A percentile compares a stretch with the other conserved stretches of the same genome.
phyloP scores from a whole-genome alignment of 2,888 invertebrate species.

The Tanypteryx hageni region DNA sequence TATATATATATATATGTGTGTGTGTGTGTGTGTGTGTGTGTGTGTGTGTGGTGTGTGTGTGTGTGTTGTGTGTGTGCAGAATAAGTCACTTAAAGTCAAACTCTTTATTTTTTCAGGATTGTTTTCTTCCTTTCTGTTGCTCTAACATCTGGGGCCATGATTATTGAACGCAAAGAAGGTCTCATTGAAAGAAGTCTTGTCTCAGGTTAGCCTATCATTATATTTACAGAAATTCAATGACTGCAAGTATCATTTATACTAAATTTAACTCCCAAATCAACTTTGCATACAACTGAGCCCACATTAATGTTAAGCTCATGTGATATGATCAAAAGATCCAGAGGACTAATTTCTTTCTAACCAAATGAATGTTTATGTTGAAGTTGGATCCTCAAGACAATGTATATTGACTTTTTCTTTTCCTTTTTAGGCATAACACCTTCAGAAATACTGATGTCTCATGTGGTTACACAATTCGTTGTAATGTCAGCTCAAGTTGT shows the following conservation, averaged over 20 bases:
- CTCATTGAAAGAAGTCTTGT: conserved; percentile 93
- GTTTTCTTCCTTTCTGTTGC: conserved; percentile 97
- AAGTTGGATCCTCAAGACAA: too few species aligned
- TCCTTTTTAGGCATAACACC: conserved; percentile 78
- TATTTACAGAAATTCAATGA: too few species aligned
- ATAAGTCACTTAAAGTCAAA: conserved; percentile 24
- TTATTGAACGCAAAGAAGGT: conserved; percentile 92
- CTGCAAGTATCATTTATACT: too few species aligned
- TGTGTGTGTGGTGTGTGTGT: too few species aligned
- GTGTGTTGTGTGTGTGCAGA: too few species aligned
- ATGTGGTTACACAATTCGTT: conserved; percentile 91
- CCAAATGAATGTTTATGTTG: too few species aligned
- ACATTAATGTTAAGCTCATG: too few species aligned
- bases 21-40: not conserved
- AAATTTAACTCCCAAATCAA: too few species aligned
- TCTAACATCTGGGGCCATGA: conserved; percentile 92
- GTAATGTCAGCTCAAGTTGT: conserved; percentile 90
- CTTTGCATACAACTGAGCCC: too few species aligned
- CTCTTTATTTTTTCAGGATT: conserved; percentile 80
- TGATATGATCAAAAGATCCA: too few species aligned
- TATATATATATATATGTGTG: not conserved
- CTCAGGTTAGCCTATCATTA: conserved; percentile 79
- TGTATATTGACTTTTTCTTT: not conserved
- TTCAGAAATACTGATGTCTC: conserved; percentile 90
- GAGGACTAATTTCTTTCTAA: too few species aligned